Base-by-base conservation (phyloP, 2,113 vertebrate species). In the Mola mola region DNA sequence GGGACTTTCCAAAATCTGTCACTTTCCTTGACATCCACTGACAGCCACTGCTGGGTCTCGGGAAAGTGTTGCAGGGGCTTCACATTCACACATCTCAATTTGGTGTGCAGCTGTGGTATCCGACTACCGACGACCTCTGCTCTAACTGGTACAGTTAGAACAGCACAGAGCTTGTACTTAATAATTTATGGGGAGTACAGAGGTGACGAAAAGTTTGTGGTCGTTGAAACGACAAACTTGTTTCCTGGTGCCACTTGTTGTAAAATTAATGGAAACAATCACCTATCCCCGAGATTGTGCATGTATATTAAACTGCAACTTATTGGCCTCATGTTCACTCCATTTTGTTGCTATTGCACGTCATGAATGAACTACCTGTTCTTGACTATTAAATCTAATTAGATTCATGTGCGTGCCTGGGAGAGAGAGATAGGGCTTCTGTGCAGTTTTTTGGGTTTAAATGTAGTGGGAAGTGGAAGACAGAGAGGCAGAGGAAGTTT, bases 1-100 rank as follows among this genome's bases (percentile, higher is more conserved):
- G 49, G 52, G 50, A 42, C 63, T 34, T 68, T 85, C 81, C 87
- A 87, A 64, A 84, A 68, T 73, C 76, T 74, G 47, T 83, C 78
- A 65, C 62, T 61, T 66, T 8, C 29, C 47, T 75, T 73, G 69
- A 75, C 57, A 48, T 61, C 34, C n/a, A 19, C 26, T 82, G 72
- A 78, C 67, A 76, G 67, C 43, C 49, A 11, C 37, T 33, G 52
- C 48, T 33, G 15, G 17, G 31, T 40, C 43, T 31, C 3, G 13
- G 24, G n/a, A 48, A 19, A 2, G n/a, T n/a, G 9, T 8, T 1
- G 21, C 36, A 46, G 58, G 50, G 36, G 43, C 65, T 13, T 59
- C 53, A 6, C 51, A 50, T 73, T 41, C 60, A 17, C 66, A 40
- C 52, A 34, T 75, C 57, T 81, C 38, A 51, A 59, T 73, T 68